These are phyloP conservation scores for Anoplophora glabripennis DNA, from an alignment of 1,140 invertebrate genomes.

Conservation along the genomic window DNA sequence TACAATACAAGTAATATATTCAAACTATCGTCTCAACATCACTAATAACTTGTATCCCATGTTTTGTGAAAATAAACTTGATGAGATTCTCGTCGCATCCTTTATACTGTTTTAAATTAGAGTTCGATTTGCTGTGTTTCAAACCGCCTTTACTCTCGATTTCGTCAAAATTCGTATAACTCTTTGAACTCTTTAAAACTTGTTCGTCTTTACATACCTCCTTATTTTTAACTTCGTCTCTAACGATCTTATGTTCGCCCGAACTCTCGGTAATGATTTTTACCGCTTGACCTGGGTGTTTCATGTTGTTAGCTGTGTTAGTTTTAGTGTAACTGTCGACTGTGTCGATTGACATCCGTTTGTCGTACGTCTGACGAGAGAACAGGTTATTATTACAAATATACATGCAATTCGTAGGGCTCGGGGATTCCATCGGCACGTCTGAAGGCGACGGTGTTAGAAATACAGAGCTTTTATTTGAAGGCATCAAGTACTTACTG, in stretches of 20 bases:
- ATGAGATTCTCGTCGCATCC: slow-evolving; percentile 64
- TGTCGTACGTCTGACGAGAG: slow-evolving; percentile 30
- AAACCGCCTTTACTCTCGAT: slow-evolving; percentile 13
- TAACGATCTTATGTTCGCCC: slow-evolving; percentile 49
- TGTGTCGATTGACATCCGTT: slow-evolving; percentile 42
- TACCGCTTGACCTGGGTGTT: slow-evolving; percentile 55
- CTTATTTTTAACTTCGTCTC: slow-evolving; percentile 19
- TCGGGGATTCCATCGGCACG: slow-evolving; percentile 55
- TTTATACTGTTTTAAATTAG: slow-evolving; percentile 46
- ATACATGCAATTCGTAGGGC: slow-evolving; percentile 51
- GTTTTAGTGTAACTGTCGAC: slow-evolving; percentile 45
- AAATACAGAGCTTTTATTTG: slow-evolving; percentile 39
- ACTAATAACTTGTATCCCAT: slow-evolving; percentile 72
- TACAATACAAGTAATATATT: background rate
- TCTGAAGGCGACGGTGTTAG: slow-evolving; percentile 58
- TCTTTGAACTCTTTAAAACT: slow-evolving; percentile 43
- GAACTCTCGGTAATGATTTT: slow-evolving; percentile 54
- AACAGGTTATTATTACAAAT: slow-evolving; percentile 52
- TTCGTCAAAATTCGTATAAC: slow-evolving; percentile 44
- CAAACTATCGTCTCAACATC: slow-evolving; percentile 71
- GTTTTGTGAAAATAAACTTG: slow-evolving; percentile 68
- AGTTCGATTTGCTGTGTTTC: slow-evolving; percentile 41
- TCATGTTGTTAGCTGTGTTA: slow-evolving; percentile 39
- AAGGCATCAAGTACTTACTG: slow-evolving; percentile 50
- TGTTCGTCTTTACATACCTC: slow-evolving; percentile 44